Conservation (phyloP, 2,888 invertebrate species). For the Spodoptera littoralis region DNA sequence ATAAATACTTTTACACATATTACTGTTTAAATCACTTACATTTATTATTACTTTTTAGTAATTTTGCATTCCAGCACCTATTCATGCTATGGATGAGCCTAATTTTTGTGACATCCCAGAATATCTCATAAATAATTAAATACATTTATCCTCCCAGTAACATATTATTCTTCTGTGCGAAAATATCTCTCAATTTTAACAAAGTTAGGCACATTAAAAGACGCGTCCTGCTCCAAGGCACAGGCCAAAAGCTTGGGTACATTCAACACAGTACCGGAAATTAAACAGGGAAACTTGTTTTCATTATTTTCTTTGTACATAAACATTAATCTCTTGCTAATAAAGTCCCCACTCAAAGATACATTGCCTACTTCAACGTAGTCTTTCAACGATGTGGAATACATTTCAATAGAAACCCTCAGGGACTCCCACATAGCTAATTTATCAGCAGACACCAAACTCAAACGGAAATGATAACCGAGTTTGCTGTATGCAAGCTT, state of each 20-base stretch:
- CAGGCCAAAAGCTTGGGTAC: constrained; percentile 93
- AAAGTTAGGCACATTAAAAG: constrained; percentile 73
- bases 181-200: constrained; percentile 63
- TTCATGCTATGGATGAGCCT: too few relatives aligned
- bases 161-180: constrained; percentile 11
- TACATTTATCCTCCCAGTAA: neutral
- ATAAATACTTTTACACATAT: too few relatives aligned
- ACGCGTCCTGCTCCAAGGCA: constrained; percentile 90
- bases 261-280: constrained; percentile 92
- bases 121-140: too few relatives aligned
- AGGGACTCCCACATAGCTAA: constrained; percentile 91
- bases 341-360: constrained; percentile 91
- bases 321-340: constrained; percentile 93
- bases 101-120: too few relatives aligned
- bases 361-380: constrained; percentile 93
- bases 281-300: constrained; percentile 90
- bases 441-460: constrained; percentile 89
- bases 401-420: constrained; percentile 92
- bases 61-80: too few relatives aligned
- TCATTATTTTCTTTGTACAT: constrained; percentile 90
- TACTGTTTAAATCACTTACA: too few relatives aligned
- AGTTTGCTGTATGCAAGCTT: constrained; percentile 90
- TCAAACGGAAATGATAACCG: constrained; percentile 91
- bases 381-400: constrained; percentile 89
- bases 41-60: too few relatives aligned